Evolutionary conservation across 2,113 vertebrate genomes (phyloP).

Genomic region (Polypterus bichir): DNA sequence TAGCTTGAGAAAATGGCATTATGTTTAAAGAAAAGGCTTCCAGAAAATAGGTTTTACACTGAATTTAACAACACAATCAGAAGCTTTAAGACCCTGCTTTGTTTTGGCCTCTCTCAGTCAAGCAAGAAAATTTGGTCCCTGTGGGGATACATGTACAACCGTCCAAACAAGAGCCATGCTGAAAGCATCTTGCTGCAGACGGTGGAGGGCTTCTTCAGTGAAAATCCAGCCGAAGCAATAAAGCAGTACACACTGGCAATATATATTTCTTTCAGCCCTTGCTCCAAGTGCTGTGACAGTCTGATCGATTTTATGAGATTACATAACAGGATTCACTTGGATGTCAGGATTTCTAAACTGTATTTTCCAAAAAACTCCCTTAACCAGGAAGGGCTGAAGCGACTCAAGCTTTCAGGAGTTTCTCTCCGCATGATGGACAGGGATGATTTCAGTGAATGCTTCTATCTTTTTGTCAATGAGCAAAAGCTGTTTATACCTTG

Average conservation of each 20-base stretch:
- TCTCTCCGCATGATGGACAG: slow-evolving; percentile 14
- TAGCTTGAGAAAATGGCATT: slow-evolving; percentile 15
- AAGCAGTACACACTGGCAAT: slow-evolving; percentile 16
- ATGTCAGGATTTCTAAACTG: slow-evolving; percentile 11
- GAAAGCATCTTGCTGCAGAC: slow-evolving; percentile 24
- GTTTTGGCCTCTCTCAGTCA: slow-evolving; percentile 21
- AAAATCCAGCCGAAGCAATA: slow-evolving; percentile 15
- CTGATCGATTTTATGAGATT: slow-evolving; percentile 17
- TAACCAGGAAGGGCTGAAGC: slow-evolving; percentile 14
- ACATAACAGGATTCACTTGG: slow-evolving; percentile 7
- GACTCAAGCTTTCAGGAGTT: background rate
- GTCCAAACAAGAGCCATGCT: slow-evolving; percentile 16
- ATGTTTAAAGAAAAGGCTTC: slow-evolving; percentile 9
- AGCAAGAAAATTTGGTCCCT: slow-evolving; percentile 11
- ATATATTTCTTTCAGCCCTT: slow-evolving; percentile 18
- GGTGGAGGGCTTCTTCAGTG: slow-evolving; percentile 14
- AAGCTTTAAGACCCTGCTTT: slow-evolving; percentile 13
- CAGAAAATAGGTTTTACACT: slow-evolving; percentile 20
- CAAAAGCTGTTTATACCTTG: background rate
- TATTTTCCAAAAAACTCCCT: slow-evolving; percentile 5
- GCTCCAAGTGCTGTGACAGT: slow-evolving; percentile 8
- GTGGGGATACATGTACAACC: slow-evolving; percentile 1
- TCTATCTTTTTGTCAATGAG: slow-evolving; percentile 10
- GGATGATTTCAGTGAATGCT: slow-evolving; percentile 1
- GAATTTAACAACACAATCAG: slow-evolving; percentile 8